These are phyloP conservation scores for Drosophila pachea DNA, from an alignment of 1,140 invertebrate genomes.

Conservation along the genomic window DNA sequence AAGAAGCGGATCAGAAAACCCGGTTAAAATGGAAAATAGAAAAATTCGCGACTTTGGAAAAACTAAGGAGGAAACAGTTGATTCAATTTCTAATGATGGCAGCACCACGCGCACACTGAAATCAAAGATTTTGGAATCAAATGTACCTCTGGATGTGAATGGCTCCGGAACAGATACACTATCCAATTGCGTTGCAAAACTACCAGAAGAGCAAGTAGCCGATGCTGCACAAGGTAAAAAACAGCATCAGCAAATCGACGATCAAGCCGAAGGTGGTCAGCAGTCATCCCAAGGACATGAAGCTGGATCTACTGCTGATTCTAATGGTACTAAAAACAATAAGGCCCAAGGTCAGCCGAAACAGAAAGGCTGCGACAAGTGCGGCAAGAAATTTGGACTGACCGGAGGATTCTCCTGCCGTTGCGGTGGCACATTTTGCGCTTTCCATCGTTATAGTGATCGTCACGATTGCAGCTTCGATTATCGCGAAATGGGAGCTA, in stretches of 20 bases:
- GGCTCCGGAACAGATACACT: background rate
- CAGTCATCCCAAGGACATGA: background rate
- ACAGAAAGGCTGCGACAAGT: slow-evolving; percentile 56
- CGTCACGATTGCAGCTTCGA: slow-evolving; percentile 67
- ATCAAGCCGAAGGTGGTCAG: background rate
- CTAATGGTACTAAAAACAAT: background rate
- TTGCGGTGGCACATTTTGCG: slow-evolving; percentile 56
- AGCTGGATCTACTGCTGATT: background rate
- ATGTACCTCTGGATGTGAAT: slow-evolving; percentile 5
- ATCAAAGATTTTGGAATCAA: slow-evolving; percentile 16
- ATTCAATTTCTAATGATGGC: slow-evolving; percentile 32
- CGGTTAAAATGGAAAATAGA: slow-evolving; percentile 43
- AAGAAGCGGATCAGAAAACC: slow-evolving; percentile 32
- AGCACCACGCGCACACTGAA: slow-evolving; percentile 13
- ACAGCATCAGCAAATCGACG: slow-evolving; percentile 9
- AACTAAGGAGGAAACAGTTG: slow-evolving; percentile 35
- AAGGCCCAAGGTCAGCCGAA: slow-evolving; percentile 8
- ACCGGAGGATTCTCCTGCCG: slow-evolving; percentile 59
- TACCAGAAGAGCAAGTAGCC: background rate
- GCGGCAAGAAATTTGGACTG: slow-evolving; percentile 59
- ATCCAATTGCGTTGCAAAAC: background rate
- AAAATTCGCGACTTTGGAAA: slow-evolving; percentile 35
- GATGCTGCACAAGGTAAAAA: slow-evolving; percentile 4
- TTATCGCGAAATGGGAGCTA: slow-evolving; percentile 60
- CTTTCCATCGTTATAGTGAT: slow-evolving; percentile 59